Conservation (phyloP, 1,140 invertebrate genomes). For the Brachionus asplanchnoidis region DNA sequence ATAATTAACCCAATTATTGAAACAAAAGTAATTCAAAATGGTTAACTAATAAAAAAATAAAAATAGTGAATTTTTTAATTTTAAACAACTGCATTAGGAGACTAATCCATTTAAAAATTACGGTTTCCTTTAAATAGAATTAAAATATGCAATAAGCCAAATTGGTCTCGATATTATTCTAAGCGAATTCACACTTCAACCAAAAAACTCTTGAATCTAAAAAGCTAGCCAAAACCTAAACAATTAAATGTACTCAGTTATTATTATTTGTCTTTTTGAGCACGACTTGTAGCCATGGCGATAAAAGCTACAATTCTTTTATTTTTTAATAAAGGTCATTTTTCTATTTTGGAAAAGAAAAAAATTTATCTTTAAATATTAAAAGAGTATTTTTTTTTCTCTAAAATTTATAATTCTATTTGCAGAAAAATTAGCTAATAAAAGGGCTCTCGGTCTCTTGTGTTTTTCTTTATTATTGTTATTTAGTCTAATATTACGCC, state of each 20-base stretch:
- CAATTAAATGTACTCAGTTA: conserved; percentile 21
- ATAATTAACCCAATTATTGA: neutral
- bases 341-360: neutral
- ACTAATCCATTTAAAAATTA: neutral
- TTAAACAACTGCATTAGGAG: neutral
- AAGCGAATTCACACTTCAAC: neutral
- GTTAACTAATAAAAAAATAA: neutral
- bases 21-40: neutral
- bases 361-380: neutral
- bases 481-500: neutral
- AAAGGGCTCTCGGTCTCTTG: neutral
- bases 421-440: conserved; percentile 10
- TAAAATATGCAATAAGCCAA: neutral
- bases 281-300: neutral
- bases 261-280: conserved; percentile 11
- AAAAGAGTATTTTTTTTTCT: neutral
- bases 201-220: neutral
- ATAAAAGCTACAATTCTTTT: neutral
- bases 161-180: neutral
- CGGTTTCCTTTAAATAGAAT: neutral
- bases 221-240: conserved; percentile 6
- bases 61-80: neutral
- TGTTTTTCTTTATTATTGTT: neutral
- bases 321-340: conserved; percentile 35
- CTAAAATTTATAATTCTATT: neutral